Evolutionary conservation across 2,797 vertebrate genomes (phyloP), one percentile per base, ranked within the genome.

Genomic region (Botia almorhae): DNA sequence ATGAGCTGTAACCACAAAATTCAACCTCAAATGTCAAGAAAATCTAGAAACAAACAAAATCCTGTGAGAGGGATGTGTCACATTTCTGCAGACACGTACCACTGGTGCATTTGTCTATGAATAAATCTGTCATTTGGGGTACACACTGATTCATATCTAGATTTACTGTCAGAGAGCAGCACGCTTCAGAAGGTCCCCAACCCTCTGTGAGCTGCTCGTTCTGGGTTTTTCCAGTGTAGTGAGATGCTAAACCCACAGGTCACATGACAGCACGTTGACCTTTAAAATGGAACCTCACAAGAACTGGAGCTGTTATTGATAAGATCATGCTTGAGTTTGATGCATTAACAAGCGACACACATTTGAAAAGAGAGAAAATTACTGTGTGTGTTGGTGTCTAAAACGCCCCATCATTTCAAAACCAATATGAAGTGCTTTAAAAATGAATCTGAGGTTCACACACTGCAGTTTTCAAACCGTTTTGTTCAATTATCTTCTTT

Each of bases 221-320:
- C 21, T 80, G 81, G 73, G 80, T 56, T 81, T 85, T 86, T 85
- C 83, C 82, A 85, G 81, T 53, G 39, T 65, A 81, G 60, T 72
- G 53, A 60, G 50, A 65, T 48, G 75, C 69, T 78, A 80, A 84
- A 87, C 85, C 85, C 80, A 26, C 85, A 82, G 76, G 84, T 82
- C 83, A 87, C 83, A 83, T 85, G 85, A 85, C 76, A 82, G 79
- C 70, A 69, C 55, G 63, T 56, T 85, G 86, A 87, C 86, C 80
- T 87, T 87, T 87, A 82, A 56, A 85, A 85, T 78, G 60, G 3
- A 19, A 72, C 16, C 16, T 43, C 48, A 67, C 36, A 80, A 80
- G 48, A 19, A 73, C 43, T 14, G 33, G 19, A 10, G 60, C 50
- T 36, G 19, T 80, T 64, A 67, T 48, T 55, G 33, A 46, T 80